Evolutionary conservation across 2,113 vertebrate genomes (phyloP).

Genomic region (Semicossyphus pulcher): DNA sequence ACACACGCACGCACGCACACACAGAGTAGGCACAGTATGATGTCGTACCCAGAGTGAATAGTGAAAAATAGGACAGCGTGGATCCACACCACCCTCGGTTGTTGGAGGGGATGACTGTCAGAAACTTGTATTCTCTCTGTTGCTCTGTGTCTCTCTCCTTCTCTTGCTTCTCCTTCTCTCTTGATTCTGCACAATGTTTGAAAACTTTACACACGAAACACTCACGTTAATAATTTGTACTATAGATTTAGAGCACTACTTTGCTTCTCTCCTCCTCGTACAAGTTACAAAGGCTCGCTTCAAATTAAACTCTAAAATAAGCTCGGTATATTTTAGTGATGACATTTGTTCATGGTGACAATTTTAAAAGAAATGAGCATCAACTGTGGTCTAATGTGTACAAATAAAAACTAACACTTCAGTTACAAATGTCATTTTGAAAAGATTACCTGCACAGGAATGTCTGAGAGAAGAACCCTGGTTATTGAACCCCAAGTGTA

Average conservation of each 20-base stretch:
- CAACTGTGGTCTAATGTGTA: not conserved
- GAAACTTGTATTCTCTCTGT: constrained; percentile 19
- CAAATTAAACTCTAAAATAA: not conserved
- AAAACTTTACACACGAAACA: too few relatives aligned
- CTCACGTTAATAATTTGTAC: too few relatives aligned
- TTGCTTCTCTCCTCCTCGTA: too few relatives aligned
- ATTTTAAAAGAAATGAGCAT: not conserved
- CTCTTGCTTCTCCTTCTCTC: not conserved
- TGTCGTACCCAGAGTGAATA: constrained; percentile 22
- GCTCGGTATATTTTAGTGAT: not conserved
- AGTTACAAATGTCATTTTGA: too few relatives aligned
- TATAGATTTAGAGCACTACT: too few relatives aligned
- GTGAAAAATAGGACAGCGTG: constrained; percentile 58
- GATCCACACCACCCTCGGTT: constrained; percentile 19
- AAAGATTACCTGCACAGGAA: not conserved
- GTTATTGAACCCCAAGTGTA: not conserved
- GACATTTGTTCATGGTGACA: not conserved
- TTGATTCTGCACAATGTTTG: constrained; percentile 1
- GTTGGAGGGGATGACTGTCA: constrained; percentile 42
- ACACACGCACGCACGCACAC: not conserved
- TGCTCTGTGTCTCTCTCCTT: not conserved
- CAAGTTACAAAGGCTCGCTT: too few relatives aligned
- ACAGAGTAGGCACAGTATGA: constrained; percentile 13
- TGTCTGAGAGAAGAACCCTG: not conserved
- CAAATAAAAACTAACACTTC: too few relatives aligned